These are phyloP conservation scores for Copidosoma aretas DNA, from an alignment of 2,888 invertebrate species.

Conservation along the genomic window DNA sequence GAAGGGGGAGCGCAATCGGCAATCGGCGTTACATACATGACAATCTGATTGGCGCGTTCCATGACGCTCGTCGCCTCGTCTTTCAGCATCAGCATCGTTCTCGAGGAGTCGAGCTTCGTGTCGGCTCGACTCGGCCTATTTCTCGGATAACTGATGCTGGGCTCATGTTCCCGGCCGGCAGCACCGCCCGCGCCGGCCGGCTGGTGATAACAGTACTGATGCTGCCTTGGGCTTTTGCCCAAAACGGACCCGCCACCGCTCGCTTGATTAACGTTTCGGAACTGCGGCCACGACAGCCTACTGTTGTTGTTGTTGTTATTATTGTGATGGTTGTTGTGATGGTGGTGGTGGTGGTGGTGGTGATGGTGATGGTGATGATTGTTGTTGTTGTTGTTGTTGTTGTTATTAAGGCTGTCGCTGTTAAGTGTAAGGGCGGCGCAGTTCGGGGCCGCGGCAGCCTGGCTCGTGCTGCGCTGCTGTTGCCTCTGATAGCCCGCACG, in stretches of 20 bases:
- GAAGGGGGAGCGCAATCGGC: neutral
- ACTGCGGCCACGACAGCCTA: slow-evolving; percentile 69
- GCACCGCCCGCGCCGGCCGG: neutral
- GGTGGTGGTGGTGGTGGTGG: slow-evolving; percentile 56
- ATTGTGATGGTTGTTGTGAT: slow-evolving; percentile 63
- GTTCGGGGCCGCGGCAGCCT: slow-evolving; percentile 45
- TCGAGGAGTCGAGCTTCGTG: slow-evolving; percentile 26
- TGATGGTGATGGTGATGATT: slow-evolving; percentile 36
- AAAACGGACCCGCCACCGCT: slow-evolving; percentile 40
- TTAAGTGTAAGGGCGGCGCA: slow-evolving; percentile 30
- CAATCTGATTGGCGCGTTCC: slow-evolving; percentile 86
- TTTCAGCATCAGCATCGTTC: slow-evolving; percentile 68
- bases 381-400: slow-evolving; percentile 23
- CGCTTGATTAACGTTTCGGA: slow-evolving; percentile 62
- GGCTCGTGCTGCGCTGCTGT: slow-evolving; percentile 57
- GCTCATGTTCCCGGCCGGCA: slow-evolving; percentile 29
- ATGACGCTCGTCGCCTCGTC: slow-evolving; percentile 82
- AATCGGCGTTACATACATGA: slow-evolving; percentile 74
- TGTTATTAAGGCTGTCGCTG: slow-evolving; percentile 36
- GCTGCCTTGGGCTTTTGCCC: slow-evolving; percentile 1
- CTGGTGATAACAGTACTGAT: too few relatives aligned
- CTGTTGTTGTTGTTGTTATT: slow-evolving; percentile 65
- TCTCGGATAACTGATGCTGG: slow-evolving; percentile 33
- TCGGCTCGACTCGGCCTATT: slow-evolving; percentile 62
- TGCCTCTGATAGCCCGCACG: slow-evolving; percentile 62